Evolutionary conservation across 2,113 vertebrate species (phyloP).

Genomic region (Dromaius novaehollandiae): DNA sequence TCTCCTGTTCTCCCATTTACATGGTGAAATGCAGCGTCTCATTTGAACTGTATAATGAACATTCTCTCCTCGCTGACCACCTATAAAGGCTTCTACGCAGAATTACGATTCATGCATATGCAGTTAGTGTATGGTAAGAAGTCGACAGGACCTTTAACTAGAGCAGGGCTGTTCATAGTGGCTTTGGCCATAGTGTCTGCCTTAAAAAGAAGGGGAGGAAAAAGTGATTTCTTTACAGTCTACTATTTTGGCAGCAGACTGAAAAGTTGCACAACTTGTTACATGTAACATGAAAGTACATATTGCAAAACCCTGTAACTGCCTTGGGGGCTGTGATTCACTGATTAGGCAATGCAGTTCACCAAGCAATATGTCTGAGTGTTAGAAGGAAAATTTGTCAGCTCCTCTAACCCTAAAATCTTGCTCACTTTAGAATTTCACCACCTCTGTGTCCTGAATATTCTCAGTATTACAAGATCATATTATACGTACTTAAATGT

Average conservation of each 20-base stretch:
- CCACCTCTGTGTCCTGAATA: background rate
- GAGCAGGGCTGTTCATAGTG: accelerated
- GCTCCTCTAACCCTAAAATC: background rate
- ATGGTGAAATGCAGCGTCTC: background rate
- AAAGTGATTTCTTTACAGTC: background rate
- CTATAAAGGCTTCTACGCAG: accelerated
- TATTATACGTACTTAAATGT: accelerated
- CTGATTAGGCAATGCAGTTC: background rate
- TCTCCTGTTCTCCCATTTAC: too few relatives aligned
- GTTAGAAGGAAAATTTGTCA: background rate
- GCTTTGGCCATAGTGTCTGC: background rate
- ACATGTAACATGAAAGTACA: background rate
- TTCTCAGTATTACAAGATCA: background rate
- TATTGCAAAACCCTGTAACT: background rate
- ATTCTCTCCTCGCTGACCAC: too few relatives aligned
- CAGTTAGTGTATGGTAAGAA: background rate
- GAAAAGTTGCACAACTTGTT: background rate
- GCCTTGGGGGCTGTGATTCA: background rate
- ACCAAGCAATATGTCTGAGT: accelerated
- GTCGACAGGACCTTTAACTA: too few relatives aligned
- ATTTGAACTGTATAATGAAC: accelerated
- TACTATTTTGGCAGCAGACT: background rate
- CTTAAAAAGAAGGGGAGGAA: background rate
- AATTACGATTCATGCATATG: accelerated
- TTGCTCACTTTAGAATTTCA: background rate